These are phyloP conservation scores for Nesospiza acunhae DNA, from an alignment of 2,113 vertebrate species.

Conservation along the genomic window DNA sequence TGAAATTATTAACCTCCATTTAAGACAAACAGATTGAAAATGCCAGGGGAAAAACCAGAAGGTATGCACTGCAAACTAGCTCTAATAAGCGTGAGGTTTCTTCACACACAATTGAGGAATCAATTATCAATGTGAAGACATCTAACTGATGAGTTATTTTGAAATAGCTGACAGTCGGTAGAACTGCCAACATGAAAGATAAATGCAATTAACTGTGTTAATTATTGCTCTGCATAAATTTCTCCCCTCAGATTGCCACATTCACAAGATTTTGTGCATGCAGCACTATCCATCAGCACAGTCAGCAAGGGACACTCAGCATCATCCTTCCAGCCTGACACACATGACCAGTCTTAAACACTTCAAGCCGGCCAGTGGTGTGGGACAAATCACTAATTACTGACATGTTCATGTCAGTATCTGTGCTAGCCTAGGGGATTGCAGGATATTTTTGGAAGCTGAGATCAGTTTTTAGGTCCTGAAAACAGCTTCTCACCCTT, in stretches of 20 bases:
- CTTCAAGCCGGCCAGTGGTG: not conserved
- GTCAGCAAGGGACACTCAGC: not conserved
- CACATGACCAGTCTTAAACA: fast-evolving
- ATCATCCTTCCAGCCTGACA: not conserved
- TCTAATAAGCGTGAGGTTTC: conserved; percentile 35
- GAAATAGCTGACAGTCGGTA: conserved; percentile 44
- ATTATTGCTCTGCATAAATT: not conserved
- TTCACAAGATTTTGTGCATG: not conserved
- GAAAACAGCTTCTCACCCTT: not conserved
- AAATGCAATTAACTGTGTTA: conserved; percentile 49
- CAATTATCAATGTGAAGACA: conserved; percentile 39
- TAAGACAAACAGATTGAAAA: conserved; percentile 32
- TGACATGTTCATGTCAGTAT: not conserved
- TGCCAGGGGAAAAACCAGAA: not conserved
- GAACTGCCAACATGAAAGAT: conserved; percentile 48
- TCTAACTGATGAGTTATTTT: conserved; percentile 19
- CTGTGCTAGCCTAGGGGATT: not conserved
- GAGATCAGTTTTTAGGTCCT: not conserved
- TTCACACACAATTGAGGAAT: conserved; percentile 40
- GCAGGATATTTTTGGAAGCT: not conserved
- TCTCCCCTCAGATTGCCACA: not conserved
- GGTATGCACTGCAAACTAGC: not conserved
- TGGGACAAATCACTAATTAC: not conserved
- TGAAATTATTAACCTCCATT: conserved; percentile 41
- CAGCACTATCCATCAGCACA: not conserved